phyloP scores from a whole-genome alignment of 1,140 invertebrate species.

The Ectropis grisescens region DNA sequence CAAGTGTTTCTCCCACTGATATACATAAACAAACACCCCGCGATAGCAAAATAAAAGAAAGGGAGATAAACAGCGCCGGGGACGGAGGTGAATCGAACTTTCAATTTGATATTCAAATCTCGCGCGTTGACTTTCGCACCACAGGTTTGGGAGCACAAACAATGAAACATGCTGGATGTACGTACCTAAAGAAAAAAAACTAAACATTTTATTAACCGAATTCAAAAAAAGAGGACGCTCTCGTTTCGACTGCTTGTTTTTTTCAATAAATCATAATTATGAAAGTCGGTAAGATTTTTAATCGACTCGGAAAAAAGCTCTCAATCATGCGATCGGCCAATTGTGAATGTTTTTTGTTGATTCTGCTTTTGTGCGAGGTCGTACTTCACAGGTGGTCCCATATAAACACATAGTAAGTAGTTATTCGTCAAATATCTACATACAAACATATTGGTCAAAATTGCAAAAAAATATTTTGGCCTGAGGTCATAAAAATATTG shows the following conservation, averaged over 20 bases:
- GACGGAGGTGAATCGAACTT: constrained; percentile 51
- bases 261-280: neutral
- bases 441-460: too few relatives aligned
- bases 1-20: too few relatives aligned
- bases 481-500: too few relatives aligned
- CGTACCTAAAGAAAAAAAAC: neutral
- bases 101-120: constrained; percentile 71
- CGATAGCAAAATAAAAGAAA: constrained; percentile 60
- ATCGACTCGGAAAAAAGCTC: neutral
- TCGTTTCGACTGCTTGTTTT: neutral
- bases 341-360: too few relatives aligned
- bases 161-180: too few relatives aligned
- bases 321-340: neutral
- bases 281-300: neutral
- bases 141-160: too few relatives aligned
- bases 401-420: too few relatives aligned
- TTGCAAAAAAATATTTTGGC: too few relatives aligned
- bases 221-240: neutral
- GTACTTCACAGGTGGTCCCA: too few relatives aligned
- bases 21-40: constrained; percentile 55
- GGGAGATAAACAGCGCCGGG: constrained; percentile 65
- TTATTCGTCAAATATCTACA: too few relatives aligned
- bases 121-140: constrained; percentile 47
- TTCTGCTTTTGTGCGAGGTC: too few relatives aligned
- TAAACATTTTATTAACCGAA: neutral